Evolutionary conservation across 2,888 invertebrate genomes (phyloP).

Genomic region (Atethmia centrago): DNA sequence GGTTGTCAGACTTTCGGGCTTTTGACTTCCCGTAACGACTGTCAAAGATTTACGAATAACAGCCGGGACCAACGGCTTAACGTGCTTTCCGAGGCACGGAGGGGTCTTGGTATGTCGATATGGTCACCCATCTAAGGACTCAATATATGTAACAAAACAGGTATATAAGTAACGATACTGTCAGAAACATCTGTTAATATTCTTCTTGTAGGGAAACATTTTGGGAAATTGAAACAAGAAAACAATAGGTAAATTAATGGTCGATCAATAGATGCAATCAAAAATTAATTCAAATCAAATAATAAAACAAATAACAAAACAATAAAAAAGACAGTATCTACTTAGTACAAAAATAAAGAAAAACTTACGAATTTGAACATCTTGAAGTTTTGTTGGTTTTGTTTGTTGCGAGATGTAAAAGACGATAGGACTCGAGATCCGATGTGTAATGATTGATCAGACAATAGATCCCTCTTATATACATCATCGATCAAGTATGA

Average conservation of each 20-base stretch:
- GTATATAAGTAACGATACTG: not conserved
- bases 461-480: slow-evolving; percentile 71
- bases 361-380: slow-evolving; percentile 89
- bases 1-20: too few relatives aligned
- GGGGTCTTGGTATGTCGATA: too few relatives aligned
- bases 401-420: slow-evolving; percentile 28
- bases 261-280: not conserved
- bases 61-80: too few relatives aligned
- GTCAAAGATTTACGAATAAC: too few relatives aligned
- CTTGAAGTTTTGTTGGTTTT: slow-evolving; percentile 65
- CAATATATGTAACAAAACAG: too few relatives aligned
- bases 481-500: slow-evolving; percentile 62
- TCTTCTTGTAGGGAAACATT: not conserved
- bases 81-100: too few relatives aligned
- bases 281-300: not conserved
- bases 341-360: slow-evolving; percentile 7
- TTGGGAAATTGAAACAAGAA: not conserved
- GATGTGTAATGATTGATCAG: slow-evolving; percentile 68
- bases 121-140: too few relatives aligned
- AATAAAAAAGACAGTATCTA: not conserved
- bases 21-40: too few relatives aligned
- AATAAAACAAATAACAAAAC: too few relatives aligned
- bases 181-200: not conserved
- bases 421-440: slow-evolving; percentile 59
- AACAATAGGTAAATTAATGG: not conserved